A percentile compares a stretch with the other conserved stretches of the same genome.
Evolutionary conservation across 2,888 invertebrate genomes (phyloP).

Genomic region (Hetaerina titia): DNA sequence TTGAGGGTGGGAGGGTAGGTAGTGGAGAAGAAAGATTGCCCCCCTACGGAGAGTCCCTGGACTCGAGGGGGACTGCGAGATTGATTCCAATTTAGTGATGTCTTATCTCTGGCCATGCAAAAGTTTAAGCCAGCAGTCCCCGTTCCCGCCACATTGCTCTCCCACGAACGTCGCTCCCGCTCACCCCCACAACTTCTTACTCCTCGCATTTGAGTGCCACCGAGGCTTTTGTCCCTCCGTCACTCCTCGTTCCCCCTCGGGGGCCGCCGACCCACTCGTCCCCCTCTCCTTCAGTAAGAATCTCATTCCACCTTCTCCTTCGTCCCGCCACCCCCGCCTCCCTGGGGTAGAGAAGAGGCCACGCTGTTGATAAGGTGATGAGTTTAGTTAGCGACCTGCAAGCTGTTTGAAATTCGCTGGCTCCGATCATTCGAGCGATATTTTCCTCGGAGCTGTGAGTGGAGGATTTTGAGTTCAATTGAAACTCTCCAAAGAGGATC

Average conservation of each 20-base stretch:
- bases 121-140: not conserved
- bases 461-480: not conserved
- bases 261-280: not conserved
- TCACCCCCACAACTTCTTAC: not conserved
- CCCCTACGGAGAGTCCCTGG: not conserved
- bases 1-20: not conserved
- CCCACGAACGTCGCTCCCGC: not conserved
- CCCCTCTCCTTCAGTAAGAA: not conserved
- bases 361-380: not conserved
- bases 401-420: not conserved
- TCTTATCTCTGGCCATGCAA: constrained; percentile 13
- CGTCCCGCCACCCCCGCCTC: not conserved
- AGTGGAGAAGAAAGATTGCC: constrained; percentile 1
- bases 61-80: not conserved
- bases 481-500: not conserved
- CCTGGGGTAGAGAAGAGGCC: not conserved
- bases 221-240: not conserved
- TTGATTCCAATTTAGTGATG: constrained; percentile 29
- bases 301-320: not conserved
- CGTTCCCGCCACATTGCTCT: not conserved
- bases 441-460: not conserved
- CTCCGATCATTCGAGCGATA: not conserved
- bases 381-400: not conserved
- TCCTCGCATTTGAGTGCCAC: not conserved
- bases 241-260: not conserved